Evolutionary conservation across 2,797 vertebrate species (phyloP).

Genomic region (Catostomus latipinnis): DNA sequence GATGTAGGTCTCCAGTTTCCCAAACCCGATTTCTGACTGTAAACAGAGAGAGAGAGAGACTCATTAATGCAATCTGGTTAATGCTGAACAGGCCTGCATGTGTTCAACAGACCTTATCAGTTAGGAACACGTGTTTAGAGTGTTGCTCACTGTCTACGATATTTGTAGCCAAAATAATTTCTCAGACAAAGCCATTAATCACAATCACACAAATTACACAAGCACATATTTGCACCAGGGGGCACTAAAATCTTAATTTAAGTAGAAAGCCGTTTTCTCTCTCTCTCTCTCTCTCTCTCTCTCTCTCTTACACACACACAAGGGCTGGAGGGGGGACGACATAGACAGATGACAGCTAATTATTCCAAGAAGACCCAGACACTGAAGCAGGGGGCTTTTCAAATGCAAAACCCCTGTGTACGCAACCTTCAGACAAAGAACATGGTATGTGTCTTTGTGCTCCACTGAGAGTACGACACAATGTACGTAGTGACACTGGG

Average conservation of each 20-base stretch:
- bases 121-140: slow-evolving; percentile 26
- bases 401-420: slow-evolving; percentile 57
- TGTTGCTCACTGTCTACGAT: slow-evolving; percentile 22
- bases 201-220: slow-evolving; percentile 13
- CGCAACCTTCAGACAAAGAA: slow-evolving; percentile 52
- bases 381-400: slow-evolving; percentile 48
- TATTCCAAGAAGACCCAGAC: slow-evolving; percentile 49
- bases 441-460: slow-evolving; percentile 48
- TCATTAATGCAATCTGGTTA: slow-evolving; percentile 41
- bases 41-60: no score
- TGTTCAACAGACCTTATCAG: slow-evolving; percentile 44
- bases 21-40: slow-evolving; percentile 99
- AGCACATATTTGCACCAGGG: slow-evolving; percentile 41
- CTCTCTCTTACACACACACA: background rate
- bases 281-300: no score
- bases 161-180: slow-evolving; percentile 49
- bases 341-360: slow-evolving; percentile 54
- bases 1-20: slow-evolving; percentile 98
- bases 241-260: slow-evolving; percentile 58
- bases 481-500: slow-evolving; percentile 17
- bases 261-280: slow-evolving; percentile 11
- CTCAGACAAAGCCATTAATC: slow-evolving; percentile 43
- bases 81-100: slow-evolving; percentile 21
- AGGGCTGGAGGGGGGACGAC: slow-evolving; percentile 20
- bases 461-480: slow-evolving; percentile 18